Percentiles rank a stretch among this genome's conserved stretches.
phyloP scores from a whole-genome alignment of 2,888 invertebrate species.

The Eretmocerus hayati region DNA sequence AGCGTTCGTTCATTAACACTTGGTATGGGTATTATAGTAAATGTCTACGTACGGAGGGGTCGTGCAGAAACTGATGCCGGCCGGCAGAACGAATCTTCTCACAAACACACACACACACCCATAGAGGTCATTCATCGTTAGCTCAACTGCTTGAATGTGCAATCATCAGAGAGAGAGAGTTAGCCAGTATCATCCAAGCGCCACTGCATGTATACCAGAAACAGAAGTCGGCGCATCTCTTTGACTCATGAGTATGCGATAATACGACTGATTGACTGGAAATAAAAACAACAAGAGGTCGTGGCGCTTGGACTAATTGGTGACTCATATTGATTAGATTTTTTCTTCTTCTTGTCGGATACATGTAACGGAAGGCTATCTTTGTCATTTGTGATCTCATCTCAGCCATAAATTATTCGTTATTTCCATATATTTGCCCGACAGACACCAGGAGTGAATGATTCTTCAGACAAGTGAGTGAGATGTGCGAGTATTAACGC shows the following conservation, averaged over 20 bases:
- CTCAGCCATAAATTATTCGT: too few species aligned
- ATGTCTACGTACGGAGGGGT: too few species aligned
- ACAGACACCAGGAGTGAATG: not conserved
- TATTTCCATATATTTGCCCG: too few species aligned
- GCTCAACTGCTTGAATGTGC: slow-evolving; percentile 6
- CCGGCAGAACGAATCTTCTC: slow-evolving; percentile 18
- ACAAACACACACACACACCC: slow-evolving; percentile 21
- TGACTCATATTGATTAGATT: slow-evolving; percentile 4
- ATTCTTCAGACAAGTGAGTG: not conserved
- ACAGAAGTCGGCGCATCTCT: not conserved
- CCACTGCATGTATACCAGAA: too few species aligned
- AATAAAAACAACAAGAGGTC: slow-evolving; percentile 6
- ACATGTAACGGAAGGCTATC: not conserved
- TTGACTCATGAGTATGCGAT: slow-evolving; percentile 6
- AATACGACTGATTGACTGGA: slow-evolving; percentile 9
- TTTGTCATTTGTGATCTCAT: slow-evolving; percentile 8
- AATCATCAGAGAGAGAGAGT: too few species aligned
- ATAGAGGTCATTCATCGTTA: slow-evolving; percentile 18
- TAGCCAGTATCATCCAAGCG: too few species aligned
- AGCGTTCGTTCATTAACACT: slow-evolving; percentile 38
- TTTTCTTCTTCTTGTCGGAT: not conserved
- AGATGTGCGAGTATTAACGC: too few species aligned
- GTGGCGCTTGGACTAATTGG: not conserved
- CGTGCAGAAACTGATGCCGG: not conserved
- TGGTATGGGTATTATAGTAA: too few species aligned